Percentiles rank a stretch among this genome's conserved stretches.
Conservation (phyloP, 2,113 vertebrate species). For the Diadophis punctatus region DNA sequence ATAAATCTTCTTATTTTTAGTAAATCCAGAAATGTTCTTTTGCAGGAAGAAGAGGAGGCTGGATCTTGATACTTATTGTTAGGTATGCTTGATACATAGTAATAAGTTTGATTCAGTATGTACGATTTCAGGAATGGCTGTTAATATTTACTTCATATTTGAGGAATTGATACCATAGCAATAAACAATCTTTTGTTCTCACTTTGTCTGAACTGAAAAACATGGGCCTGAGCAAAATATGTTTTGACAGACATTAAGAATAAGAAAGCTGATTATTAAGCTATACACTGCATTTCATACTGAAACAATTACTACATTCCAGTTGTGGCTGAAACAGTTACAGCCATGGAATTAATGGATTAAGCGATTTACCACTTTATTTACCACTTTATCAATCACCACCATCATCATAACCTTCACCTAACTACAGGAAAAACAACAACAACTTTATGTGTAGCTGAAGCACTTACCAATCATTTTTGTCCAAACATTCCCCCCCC, state of each 20-base stretch:
- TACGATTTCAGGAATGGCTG: fast-evolving
- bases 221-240: background rate
- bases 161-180: background rate
- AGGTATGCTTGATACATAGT: background rate
- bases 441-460: background rate
- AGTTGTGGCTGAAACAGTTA: constrained; percentile 38
- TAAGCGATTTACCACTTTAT: constrained; percentile 26
- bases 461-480: background rate
- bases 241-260: background rate
- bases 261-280: constrained; percentile 35
- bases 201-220: background rate
- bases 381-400: constrained; percentile 25
- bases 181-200: background rate
- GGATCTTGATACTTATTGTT: background rate
- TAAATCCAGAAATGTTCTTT: background rate
- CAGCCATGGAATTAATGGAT: constrained; percentile 48
- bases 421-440: background rate
- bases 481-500: background rate
- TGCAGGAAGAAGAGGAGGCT: background rate
- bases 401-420: background rate
- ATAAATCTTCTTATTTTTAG: background rate
- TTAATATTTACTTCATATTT: background rate
- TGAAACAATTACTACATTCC: constrained; percentile 22
- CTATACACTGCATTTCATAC: constrained; percentile 24
- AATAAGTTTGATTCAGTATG: background rate